Evolutionary conservation across 2,797 vertebrate species (phyloP).

Genomic region (Liasis olivaceus): DNA sequence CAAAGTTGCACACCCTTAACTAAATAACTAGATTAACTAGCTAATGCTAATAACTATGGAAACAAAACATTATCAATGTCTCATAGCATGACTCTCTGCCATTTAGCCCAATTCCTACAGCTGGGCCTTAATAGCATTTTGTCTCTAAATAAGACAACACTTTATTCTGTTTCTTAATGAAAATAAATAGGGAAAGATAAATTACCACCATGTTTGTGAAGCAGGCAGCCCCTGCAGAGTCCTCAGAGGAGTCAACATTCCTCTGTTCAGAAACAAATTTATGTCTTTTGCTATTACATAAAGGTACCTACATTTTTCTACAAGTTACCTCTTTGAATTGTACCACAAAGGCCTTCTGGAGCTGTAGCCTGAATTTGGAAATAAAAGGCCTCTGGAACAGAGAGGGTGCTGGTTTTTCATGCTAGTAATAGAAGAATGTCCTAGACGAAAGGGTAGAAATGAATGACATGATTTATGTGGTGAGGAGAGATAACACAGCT

Average conservation of each 20-base stretch:
- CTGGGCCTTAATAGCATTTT: not conserved
- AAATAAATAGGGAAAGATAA: not conserved
- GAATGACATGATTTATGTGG: not conserved
- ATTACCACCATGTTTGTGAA: not conserved
- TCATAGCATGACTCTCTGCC: not conserved
- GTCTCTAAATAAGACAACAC: not conserved
- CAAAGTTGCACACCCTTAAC: not conserved
- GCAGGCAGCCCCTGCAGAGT: slow-evolving; percentile 2
- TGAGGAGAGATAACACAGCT: not conserved
- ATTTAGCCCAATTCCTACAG: not conserved
- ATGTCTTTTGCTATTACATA: slow-evolving; percentile 13
- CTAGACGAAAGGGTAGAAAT: not conserved
- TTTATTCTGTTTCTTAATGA: not conserved
- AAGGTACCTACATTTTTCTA: slow-evolving; percentile 22
- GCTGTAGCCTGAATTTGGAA: slow-evolving; percentile 4
- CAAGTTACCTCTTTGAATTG: slow-evolving; percentile 42
- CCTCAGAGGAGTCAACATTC: not conserved
- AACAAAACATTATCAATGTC: not conserved
- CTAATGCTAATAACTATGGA: not conserved
- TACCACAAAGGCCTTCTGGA: slow-evolving; percentile 26
- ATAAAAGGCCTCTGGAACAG: slow-evolving; percentile 13
- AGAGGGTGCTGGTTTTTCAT: not conserved
- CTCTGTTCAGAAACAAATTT: slow-evolving; percentile 1
- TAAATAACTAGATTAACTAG: not conserved
- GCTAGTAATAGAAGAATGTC: not conserved